Evolutionary conservation across 2,113 vertebrate genomes (phyloP), one percentile per base, ranked within the genome.

Genomic region (Cairina moschata): DNA sequence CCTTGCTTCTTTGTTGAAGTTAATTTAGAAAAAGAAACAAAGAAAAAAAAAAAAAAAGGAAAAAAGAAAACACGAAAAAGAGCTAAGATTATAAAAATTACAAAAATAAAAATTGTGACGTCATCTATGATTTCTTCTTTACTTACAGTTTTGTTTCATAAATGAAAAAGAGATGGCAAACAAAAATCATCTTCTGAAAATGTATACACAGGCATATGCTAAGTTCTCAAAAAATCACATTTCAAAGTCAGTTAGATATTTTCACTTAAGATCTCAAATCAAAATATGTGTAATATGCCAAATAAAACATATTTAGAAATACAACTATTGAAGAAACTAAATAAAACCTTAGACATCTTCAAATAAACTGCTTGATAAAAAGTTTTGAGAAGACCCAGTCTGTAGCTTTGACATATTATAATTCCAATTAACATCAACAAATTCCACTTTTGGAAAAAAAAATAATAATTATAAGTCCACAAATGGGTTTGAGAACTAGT

Each of bases 111-210:
- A 81, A 67, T 9, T 14, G 23, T 44, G n/a, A 84, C 59, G 26
- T 73, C 3, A 83, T 4, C 34, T 48, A 22, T 58, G 73, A 67
- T 73, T 86, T 68, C 4, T 28, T 63, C 9, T 40, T 17, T 58
- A 38, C 11, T 66, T 48, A 23, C 56, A 48, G 38, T 80, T 88
- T 75, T 89, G 40, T 62, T 95, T 86, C 65, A 77, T 20, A 34
- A 52, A 82, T 62, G 29, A 96, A 69, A 8, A 89, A 69, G n/a
- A 96, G 22, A 87, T 23, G 6, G 34, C 40, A 95, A 95, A 52
- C 48, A 75, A 77, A 84, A 25, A 26, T 46, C 15, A 29, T 18
- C 48, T 28, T 75, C 52, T 63, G 40, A 74, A 40, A 28, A 36
- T 26, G 54, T 23, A 36, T 52, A 28, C 34, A 54, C 25, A 54